Percentiles rank a stretch among this genome's conserved stretches.
Conservation (phyloP, 2,113 vertebrate genomes). For the Epinephelus fuscoguttatus region DNA sequence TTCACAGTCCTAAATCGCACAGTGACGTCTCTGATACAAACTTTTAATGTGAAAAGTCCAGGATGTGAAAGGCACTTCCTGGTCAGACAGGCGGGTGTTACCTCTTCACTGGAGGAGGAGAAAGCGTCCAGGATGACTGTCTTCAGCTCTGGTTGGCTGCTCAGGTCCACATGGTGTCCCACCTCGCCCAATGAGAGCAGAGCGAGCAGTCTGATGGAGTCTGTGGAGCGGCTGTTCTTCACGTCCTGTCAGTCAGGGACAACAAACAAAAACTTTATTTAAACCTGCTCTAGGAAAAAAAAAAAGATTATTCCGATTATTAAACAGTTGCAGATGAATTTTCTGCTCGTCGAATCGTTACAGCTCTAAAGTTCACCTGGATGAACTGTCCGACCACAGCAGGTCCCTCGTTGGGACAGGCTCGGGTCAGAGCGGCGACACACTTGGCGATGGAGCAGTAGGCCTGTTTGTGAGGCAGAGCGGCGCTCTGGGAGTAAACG, state of each 20-base stretch:
- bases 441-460: slow-evolving; percentile 99
- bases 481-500: slow-evolving; percentile 94
- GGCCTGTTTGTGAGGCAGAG: slow-evolving; percentile 98
- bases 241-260: slow-evolving; percentile 84
- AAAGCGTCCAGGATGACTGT: slow-evolving; percentile 98
- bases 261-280: not conserved
- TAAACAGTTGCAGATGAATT: too few relatives aligned
- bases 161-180: slow-evolving; percentile 98
- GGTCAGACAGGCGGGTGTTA: not conserved
- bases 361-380: slow-evolving; percentile 77
- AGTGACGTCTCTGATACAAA: not conserved
- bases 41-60: not conserved
- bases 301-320: too few relatives aligned
- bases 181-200: slow-evolving; percentile 97
- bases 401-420: slow-evolving; percentile 95
- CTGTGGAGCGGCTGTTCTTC: slow-evolving; percentile 98
- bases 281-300: not conserved
- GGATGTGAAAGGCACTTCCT: not conserved
- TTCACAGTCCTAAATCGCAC: not conserved
- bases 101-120: slow-evolving; percentile 98
- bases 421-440: slow-evolving; percentile 96
- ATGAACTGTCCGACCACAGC: slow-evolving; percentile 99
- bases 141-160: slow-evolving; percentile 96
- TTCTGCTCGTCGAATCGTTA: too few relatives aligned
- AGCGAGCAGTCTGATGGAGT: slow-evolving; percentile 96